phyloP scores from a whole-genome alignment of 2,888 invertebrate genomes.

The Drosophila anceps region DNA sequence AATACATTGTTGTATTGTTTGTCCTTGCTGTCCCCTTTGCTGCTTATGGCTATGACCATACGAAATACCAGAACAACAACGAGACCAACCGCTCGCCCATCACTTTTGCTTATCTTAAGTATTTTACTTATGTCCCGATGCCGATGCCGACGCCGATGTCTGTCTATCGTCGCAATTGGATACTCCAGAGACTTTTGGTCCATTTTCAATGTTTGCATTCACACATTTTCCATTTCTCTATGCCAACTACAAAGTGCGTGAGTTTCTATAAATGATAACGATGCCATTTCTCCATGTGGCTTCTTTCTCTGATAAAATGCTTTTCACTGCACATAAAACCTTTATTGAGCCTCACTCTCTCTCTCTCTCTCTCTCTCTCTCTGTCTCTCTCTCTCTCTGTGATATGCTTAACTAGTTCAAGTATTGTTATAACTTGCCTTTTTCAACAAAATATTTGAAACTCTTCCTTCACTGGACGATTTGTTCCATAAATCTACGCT shows the following conservation, averaged over 20 bases:
- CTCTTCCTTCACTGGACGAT: background rate
- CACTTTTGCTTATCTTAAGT: slow-evolving; percentile 80
- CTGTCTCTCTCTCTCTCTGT: background rate
- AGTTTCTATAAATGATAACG: slow-evolving; percentile 55
- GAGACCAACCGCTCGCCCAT: slow-evolving; percentile 56
- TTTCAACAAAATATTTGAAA: background rate
- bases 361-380: background rate
- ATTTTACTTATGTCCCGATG: slow-evolving; percentile 74
- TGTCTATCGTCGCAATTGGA: slow-evolving; percentile 32
- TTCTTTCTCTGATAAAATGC: slow-evolving; percentile 26
- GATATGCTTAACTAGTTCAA: slow-evolving; percentile 5
- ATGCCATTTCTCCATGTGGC: slow-evolving; percentile 31
- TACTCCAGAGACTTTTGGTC: slow-evolving; percentile 51
- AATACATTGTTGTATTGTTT: slow-evolving; percentile 49
- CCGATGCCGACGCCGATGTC: slow-evolving; percentile 39
- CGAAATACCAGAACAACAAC: slow-evolving; percentile 26
- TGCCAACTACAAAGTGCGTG: slow-evolving; percentile 29
- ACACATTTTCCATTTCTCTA: slow-evolving; percentile 63
- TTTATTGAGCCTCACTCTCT: slow-evolving; percentile 2
- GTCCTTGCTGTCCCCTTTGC: slow-evolving; percentile 35
- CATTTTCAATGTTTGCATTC: slow-evolving; percentile 65
- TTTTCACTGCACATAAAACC: slow-evolving; percentile 24
- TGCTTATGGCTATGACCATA: slow-evolving; percentile 58
- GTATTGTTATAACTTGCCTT: slow-evolving; percentile 38
- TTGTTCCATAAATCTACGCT: slow-evolving; percentile 25